phyloP scores from a whole-genome alignment of 1,140 invertebrate genomes.

The Scylla paramamosain region DNA sequence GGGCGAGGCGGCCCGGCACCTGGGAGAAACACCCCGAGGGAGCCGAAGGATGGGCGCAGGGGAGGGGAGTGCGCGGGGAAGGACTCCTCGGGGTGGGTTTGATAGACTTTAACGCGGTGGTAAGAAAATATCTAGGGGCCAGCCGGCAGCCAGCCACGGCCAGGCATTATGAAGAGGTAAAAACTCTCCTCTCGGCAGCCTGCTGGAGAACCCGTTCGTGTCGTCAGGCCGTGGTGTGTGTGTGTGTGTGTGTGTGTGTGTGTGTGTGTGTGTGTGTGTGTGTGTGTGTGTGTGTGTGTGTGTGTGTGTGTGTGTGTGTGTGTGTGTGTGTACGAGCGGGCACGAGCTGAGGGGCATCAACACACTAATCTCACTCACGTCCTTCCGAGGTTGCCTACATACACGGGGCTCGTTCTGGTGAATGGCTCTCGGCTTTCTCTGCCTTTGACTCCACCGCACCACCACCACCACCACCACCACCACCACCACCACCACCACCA shows the following conservation, averaged over 20 bases:
- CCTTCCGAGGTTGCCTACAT: background rate
- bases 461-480: background rate
- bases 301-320: background rate
- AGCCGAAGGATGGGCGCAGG: background rate
- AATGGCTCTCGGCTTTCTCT: background rate
- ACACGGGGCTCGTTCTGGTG: background rate
- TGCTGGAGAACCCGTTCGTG: slow-evolving; percentile 54
- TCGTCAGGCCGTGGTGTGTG: slow-evolving; percentile 52
- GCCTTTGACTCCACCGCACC: background rate
- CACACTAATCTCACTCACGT: background rate
- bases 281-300: slow-evolving; percentile 19
- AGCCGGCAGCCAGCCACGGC: slow-evolving; percentile 63
- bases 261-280: background rate
- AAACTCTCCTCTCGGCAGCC: slow-evolving; percentile 54
- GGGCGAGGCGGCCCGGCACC: background rate
- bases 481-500: background rate
- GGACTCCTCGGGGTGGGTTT: background rate
- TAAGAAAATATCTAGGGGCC: slow-evolving; percentile 71
- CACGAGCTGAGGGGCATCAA: background rate
- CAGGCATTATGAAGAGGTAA: slow-evolving; percentile 70
- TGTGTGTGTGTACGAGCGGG: background rate
- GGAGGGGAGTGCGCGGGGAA: background rate
- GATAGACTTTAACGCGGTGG: slow-evolving; percentile 72
- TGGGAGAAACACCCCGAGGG: background rate
- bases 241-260: background rate